Conservation (phyloP, 2,888 invertebrate genomes). For the Metellina segmentata region DNA sequence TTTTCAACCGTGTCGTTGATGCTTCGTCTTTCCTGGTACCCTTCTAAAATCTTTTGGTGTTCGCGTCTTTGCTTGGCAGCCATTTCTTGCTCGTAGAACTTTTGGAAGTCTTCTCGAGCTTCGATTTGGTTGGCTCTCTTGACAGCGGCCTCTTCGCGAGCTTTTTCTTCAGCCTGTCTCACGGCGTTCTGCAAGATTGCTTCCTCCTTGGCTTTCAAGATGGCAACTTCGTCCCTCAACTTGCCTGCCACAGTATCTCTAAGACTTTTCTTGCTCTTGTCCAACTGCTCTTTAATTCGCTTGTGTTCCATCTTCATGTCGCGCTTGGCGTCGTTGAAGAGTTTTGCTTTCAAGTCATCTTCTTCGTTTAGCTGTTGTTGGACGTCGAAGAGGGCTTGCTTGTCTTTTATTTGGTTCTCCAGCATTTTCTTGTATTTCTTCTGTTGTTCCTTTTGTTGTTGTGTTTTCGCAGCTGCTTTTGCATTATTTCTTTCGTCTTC, state of each 20-base stretch:
- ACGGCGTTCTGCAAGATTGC: constrained; percentile 40
- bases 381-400: constrained; percentile 9
- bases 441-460: background rate
- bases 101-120: constrained; percentile 20
- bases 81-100: constrained; percentile 54
- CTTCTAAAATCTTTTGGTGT: constrained; percentile 4
- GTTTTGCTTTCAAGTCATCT: constrained; percentile 38
- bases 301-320: constrained; percentile 54
- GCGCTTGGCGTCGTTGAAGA: constrained; percentile 59
- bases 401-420: constrained; percentile 37
- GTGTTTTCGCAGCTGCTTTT: constrained; percentile 17
- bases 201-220: constrained; percentile 33
- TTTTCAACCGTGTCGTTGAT: constrained; percentile 30
- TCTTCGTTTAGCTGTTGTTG: constrained; percentile 41
- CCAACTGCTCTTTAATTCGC: constrained; percentile 18
- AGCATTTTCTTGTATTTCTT: constrained; percentile 33
- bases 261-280: constrained; percentile 11
- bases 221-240: constrained; percentile 10
- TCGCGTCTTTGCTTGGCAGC: constrained; percentile 21
- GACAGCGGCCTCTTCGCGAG: constrained; percentile 9
- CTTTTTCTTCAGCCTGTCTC: constrained; percentile 48
- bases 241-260: constrained; percentile 23
- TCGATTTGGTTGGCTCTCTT: constrained; percentile 7
- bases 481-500: constrained; percentile 28
- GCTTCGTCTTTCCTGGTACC: constrained; percentile 37